Base-by-base conservation (phyloP, 2,888 invertebrate species). In the Erynnis tages region DNA sequence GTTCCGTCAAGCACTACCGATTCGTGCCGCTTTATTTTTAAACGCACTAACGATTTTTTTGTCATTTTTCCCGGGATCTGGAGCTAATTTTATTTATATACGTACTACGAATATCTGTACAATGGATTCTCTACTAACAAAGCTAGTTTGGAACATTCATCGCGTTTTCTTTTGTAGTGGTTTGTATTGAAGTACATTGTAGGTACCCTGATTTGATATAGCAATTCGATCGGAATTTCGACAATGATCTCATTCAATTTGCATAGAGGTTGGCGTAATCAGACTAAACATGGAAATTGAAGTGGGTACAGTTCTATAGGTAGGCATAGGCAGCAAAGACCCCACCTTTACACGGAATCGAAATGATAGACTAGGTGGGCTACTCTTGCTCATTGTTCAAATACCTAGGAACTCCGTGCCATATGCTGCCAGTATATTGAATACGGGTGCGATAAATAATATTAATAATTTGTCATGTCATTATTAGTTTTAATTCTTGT, bases 241-340 rank as follows among this genome's bases (percentile, higher is more conserved):
- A 69, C 65, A 61, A 67, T 84, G 84, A 84, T 81, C 76, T 83
- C 83, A 82, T 76, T 73, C 65, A 57, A 80, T 82, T 79, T 81
- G 72, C 80, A 82, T 81, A 73, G n/a, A n/a, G 69, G 70, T 82
- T 45, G 45, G 37, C 41, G 52, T 52, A 52, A 52, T 52, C 52
- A 11, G 13, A 38, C 37, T 37, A 52, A 23, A 52, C 38, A 30
- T 30, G 45, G 52, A 38, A n/a, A 45, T 45, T 37, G 4, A 17
- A 35, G 43, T 50, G 50, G 50, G 43, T 35, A 50, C 27, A 23
- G 11, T n/a, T 41, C 35, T 29, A 44, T 38, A 44, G 37, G 17
- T 29, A 34, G 34, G 8, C 16, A n/a, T n/a, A 50, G 27, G 11
- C 4, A 48, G 43, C 10, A 56, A 1, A 11, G 7, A 29, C 27